Base-by-base conservation (phyloP, 2,797 vertebrate genomes). In the Halcyon chelicuti region DNA sequence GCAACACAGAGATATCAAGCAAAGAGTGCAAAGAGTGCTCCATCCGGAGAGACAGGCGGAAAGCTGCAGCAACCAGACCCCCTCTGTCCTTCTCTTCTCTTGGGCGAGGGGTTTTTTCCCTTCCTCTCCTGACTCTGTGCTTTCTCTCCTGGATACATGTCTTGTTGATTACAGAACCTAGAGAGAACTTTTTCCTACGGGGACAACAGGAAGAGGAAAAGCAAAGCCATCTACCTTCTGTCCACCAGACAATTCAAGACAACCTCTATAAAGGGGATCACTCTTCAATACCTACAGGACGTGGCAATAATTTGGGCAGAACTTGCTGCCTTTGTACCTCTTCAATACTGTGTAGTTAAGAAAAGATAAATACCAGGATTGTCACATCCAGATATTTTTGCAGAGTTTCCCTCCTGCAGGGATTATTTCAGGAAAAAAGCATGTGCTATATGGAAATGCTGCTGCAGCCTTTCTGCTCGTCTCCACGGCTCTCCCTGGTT, bases 371-470 rank as follows among this genome's bases (percentile, higher is more conserved):
- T 23, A 72, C 22, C 58, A 63, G 31, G 61, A 46, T 65, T 94
- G 72, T 51, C 49, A 92, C 72, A 74, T 79, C 40, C 67, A 91
- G 81, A 35, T 92, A 74, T 89, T 76, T 80, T 88, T 72, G 80
- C 58, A 26, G 67, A 82, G 54, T 57, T 93, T 79, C 55, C 85
- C 51, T 94, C 81, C 84, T 85, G 91, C 55, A 12, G 67, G 62
- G 86, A 88, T 90, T 94, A 96, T 93, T 90, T 92, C 58, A 52
- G 88, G 82, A 55, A 73, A 82, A 82, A 67, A 83, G 33, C 65
- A 60, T 40, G 37, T 57, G 61, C 82, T 90, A 5, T 21, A 68
- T 49, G 35, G 79, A 90, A 96, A 95, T 33, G 61, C 82, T 76
- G 63, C 60, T 73, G 58, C 76, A 94, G 93, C 39, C 71, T 92